Conservation (phyloP, 2,113 vertebrate genomes). For the Rhynchomys soricoides region DNA sequence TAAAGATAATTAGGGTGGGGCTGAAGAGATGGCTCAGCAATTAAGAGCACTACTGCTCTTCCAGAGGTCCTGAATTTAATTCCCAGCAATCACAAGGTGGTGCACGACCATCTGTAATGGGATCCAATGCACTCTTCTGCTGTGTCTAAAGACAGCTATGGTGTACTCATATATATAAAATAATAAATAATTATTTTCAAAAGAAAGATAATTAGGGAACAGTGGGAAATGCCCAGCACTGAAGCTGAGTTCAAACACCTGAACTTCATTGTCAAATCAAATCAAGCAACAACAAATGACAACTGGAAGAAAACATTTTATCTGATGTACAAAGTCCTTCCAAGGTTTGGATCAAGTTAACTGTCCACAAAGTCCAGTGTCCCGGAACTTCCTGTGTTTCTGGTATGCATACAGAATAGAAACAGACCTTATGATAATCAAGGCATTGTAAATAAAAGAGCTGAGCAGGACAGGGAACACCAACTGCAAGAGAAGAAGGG, state of each 20-base stretch:
- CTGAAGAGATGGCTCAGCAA: background rate
- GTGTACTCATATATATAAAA: background rate
- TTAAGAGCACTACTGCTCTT: too few relatives aligned
- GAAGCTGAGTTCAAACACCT: background rate
- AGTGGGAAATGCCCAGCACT: background rate
- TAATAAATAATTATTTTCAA: background rate
- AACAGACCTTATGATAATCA: background rate
- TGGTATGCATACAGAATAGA: accelerated
- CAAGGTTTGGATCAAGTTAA: background rate
- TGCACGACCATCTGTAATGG: too few relatives aligned
- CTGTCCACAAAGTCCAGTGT: background rate
- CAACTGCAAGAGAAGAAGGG: slow-evolving; percentile 18
- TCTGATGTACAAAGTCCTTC: background rate
- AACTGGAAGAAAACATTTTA: background rate
- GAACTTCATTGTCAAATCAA: background rate
- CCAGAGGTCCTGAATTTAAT: too few relatives aligned
- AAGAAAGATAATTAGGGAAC: background rate
- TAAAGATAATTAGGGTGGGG: background rate
- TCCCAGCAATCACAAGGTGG: too few relatives aligned
- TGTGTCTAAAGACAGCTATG: too few relatives aligned
- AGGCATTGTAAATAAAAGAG: slow-evolving; percentile 67
- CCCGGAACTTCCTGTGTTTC: background rate
- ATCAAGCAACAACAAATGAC: background rate
- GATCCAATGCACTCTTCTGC: too few relatives aligned
- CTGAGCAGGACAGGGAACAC: slow-evolving; percentile 47